Percentiles rank a stretch among this genome's conserved stretches.
Conservation (phyloP, 2,888 invertebrate species). For the Heliconius ismenius region DNA sequence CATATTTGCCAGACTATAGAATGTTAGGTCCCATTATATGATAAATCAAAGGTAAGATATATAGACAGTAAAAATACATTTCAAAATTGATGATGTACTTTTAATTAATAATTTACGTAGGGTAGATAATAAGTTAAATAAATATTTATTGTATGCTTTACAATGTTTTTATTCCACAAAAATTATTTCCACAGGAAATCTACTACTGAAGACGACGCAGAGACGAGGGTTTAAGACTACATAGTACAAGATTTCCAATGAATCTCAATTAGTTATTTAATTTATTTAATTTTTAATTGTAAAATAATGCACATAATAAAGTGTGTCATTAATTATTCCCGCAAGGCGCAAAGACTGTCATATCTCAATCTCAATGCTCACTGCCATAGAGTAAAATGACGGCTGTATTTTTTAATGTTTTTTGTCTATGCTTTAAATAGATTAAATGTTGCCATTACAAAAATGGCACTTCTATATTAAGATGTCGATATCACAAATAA, state of each 20-base stretch:
- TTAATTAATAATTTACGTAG: no score
- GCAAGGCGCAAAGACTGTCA: constrained; percentile 69
- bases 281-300: constrained; percentile 56
- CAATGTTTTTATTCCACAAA: neutral
- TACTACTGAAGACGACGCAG: constrained; percentile 81
- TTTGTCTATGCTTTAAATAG: constrained; percentile 64
- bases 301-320: constrained; percentile 44
- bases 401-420: constrained; percentile 53
- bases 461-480: constrained; percentile 27
- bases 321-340: constrained; percentile 47
- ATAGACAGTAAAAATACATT: neutral
- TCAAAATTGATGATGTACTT: no score
- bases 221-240: constrained; percentile 72
- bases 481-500: constrained; percentile 22
- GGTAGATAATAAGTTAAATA: no score
- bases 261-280: constrained; percentile 76
- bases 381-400: constrained; percentile 72
- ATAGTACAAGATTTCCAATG: constrained; percentile 80
- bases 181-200: constrained; percentile 70
- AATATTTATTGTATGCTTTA: no score
- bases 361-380: constrained; percentile 71
- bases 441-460: constrained; percentile 40
- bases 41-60: neutral
- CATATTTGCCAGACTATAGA: no score
- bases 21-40: neutral